Percentiles rank a stretch among this genome's conserved stretches.
phyloP scores from a whole-genome alignment of 1,140 invertebrate species.

The Lepidotrigona ventralis region DNA sequence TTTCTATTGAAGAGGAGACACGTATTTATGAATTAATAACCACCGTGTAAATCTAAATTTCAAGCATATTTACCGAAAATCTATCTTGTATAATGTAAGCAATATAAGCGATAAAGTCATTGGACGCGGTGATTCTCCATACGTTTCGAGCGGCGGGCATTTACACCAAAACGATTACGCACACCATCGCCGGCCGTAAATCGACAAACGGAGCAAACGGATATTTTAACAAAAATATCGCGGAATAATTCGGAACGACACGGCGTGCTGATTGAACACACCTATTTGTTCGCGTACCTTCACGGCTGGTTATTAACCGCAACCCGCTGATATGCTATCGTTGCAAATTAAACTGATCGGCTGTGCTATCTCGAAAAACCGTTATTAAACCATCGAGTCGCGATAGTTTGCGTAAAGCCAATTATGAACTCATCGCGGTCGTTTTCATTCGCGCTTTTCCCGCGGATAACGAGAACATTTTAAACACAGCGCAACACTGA shows the following conservation, averaged over 20 bases:
- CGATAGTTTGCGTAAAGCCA: conserved; percentile 50
- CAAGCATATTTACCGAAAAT: not conserved
- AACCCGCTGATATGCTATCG: conserved; percentile 16
- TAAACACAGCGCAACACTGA: not conserved
- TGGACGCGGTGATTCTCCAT: not conserved
- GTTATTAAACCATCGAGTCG: conserved; percentile 41
- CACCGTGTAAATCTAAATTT: not conserved
- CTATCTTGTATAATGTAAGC: not conserved
- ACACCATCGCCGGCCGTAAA: not conserved
- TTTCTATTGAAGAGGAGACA: not conserved
- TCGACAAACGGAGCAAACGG: not conserved
- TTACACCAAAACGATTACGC: not conserved
- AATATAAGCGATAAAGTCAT: not conserved
- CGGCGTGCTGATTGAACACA: conserved; percentile 10
- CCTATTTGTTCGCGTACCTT: conserved; percentile 20
- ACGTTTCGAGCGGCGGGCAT: not conserved
- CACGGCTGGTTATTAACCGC: conserved; percentile 26
- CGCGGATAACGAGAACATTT: not conserved
- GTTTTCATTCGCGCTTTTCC: conserved; percentile 6
- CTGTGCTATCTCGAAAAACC: conserved; percentile 12
- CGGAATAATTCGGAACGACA: conserved; percentile 8
- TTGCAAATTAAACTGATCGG: conserved; percentile 31
- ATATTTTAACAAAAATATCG: conserved; percentile 19
- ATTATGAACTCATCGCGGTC: conserved; percentile 52
- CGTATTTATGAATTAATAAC: not conserved